These are phyloP conservation scores for Glomeris marginata DNA, from an alignment of 2,888 invertebrate species.

Conservation along the genomic window DNA sequence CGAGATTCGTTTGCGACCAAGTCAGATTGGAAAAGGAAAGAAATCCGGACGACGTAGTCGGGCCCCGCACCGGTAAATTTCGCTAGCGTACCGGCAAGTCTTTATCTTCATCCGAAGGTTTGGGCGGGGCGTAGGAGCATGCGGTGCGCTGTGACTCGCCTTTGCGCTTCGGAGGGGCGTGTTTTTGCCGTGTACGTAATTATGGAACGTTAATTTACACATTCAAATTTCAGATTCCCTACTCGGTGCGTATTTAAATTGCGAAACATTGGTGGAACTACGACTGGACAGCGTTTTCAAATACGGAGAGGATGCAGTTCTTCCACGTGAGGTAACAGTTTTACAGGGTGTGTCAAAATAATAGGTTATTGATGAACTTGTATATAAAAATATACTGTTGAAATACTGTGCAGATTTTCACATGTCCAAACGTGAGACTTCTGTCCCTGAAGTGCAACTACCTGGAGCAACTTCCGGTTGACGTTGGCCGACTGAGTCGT, in stretches of 20 bases:
- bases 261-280: constrained; percentile 31
- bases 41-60: too few relatives aligned
- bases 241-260: constrained; percentile 26
- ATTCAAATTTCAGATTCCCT: constrained; percentile 22
- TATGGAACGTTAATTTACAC: too few relatives aligned
- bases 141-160: too few relatives aligned
- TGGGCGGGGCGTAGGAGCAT: too few relatives aligned
- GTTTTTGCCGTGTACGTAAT: too few relatives aligned
- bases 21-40: constrained; percentile 15
- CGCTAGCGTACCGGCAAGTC: too few relatives aligned
- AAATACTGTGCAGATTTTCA: constrained; percentile 32
- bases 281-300: constrained; percentile 33
- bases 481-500: constrained; percentile 31
- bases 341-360: background rate
- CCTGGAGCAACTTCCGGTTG: constrained; percentile 30
- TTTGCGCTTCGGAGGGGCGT: too few relatives aligned
- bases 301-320: constrained; percentile 29
- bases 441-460: constrained; percentile 34
- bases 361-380: too few relatives aligned
- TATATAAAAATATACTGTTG: too few relatives aligned
- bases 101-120: too few relatives aligned
- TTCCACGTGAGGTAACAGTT: constrained; percentile 29
- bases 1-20: constrained; percentile 25
- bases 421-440: constrained; percentile 29
- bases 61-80: too few relatives aligned